These are phyloP conservation scores for Orientallactaga sibirica DNA, from an alignment of 2,797 vertebrate species.

Conservation along the genomic window DNA sequence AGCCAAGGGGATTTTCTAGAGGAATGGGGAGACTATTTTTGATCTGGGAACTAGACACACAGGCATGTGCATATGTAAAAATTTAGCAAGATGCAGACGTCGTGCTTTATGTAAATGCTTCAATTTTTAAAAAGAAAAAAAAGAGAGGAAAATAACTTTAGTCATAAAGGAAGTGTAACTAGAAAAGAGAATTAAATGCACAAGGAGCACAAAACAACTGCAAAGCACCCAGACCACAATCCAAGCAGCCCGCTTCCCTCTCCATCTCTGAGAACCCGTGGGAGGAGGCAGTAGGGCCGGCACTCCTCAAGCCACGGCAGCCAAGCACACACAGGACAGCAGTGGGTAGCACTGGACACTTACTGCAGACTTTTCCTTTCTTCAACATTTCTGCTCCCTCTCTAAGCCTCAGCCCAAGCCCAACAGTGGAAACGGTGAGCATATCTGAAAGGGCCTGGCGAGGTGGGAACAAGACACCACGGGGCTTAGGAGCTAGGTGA, in stretches of 20 bases:
- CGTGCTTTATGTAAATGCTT: conserved; percentile 9
- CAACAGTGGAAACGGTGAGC: conserved; percentile 75
- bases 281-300: conserved; percentile 65
- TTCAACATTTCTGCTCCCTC: conserved; percentile 79
- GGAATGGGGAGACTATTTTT: neutral
- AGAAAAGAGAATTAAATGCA: conserved; percentile 55
- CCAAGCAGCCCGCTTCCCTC: conserved; percentile 54
- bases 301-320: conserved; percentile 78
- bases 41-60: neutral
- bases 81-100: neutral
- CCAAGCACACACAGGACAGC: conserved; percentile 88
- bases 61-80: neutral
- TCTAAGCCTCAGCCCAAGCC: conserved; percentile 65
- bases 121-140: neutral
- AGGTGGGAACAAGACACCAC: conserved; percentile 84
- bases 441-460: conserved; percentile 72
- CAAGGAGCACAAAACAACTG: conserved; percentile 62
- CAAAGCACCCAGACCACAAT: conserved; percentile 76
- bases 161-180: conserved; percentile 34
- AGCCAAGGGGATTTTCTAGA: neutral
- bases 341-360: conserved; percentile 86
- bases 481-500: conserved; percentile 75
- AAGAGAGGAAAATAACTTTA: neutral
- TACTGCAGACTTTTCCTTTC: conserved; percentile 81
- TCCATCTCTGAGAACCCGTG: conserved; percentile 55